A percentile compares a stretch with the other conserved stretches of the same genome.
phyloP scores from a whole-genome alignment of 2,888 invertebrate species.

The Hipparchia sbordonii region DNA sequence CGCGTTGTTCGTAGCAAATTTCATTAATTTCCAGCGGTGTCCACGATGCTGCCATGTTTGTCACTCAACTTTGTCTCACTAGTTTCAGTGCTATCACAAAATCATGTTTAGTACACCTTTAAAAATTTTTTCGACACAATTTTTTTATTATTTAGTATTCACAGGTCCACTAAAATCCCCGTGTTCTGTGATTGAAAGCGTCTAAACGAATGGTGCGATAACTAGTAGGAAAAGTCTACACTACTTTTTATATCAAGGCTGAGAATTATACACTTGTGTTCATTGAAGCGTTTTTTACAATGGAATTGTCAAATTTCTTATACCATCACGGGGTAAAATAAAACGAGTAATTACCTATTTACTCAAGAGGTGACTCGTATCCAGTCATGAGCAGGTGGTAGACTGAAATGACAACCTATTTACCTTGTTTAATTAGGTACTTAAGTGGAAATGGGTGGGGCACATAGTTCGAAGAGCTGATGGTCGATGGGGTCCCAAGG shows the following conservation, averaged over 20 bases:
- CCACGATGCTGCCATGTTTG: conserved; percentile 61
- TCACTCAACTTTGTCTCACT: conserved; percentile 17
- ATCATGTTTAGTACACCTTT: conserved; percentile 8
- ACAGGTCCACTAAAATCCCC: conserved; percentile 5
- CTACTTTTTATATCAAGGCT: conserved; percentile 26
- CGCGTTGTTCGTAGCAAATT: conserved; percentile 78
- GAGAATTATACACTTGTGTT: conserved; percentile 25
- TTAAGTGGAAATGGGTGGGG: no score
- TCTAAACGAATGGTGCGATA: conserved; percentile 23
- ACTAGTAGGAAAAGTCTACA: conserved; percentile 26
- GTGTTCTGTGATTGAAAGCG: conserved; percentile 21
- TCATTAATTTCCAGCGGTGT: conserved; percentile 80
- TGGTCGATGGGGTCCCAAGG: no score
- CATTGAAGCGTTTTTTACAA: conserved; percentile 15
- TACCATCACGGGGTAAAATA: neutral
- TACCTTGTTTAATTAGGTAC: no score
- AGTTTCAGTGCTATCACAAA: conserved; percentile 3
- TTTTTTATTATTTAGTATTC: neutral
- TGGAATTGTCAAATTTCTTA: neutral
- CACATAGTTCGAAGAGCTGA: no score
- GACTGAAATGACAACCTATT: conserved; percentile 44
- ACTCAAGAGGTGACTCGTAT: no score
- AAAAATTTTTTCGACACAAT: neutral
- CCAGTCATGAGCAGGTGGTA: no score
- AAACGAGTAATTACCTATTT: neutral